Percentiles rank a stretch among this genome's conserved stretches.
Evolutionary conservation across 2,888 invertebrate genomes (phyloP).

Genomic region (Ichneumoninae sp.): DNA sequence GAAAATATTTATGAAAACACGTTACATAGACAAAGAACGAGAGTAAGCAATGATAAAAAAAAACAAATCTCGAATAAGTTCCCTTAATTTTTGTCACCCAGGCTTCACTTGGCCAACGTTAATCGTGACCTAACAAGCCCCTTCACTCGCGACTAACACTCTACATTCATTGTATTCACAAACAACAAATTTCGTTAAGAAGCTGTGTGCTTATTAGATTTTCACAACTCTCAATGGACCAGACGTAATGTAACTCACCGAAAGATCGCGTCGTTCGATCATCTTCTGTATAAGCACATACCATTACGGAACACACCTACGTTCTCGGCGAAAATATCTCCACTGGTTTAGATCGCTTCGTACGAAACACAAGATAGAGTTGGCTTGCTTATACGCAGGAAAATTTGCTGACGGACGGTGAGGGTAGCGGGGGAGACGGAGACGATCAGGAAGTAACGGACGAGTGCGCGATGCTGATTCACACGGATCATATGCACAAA

Average conservation of each 20-base stretch:
- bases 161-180: constrained; percentile 31
- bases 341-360: constrained; percentile 64
- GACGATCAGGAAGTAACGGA: constrained; percentile 89
- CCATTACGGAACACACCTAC: constrained; percentile 62
- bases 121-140: constrained; percentile 50
- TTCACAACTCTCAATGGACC: constrained; percentile 1
- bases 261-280: constrained; percentile 37
- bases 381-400: constrained; percentile 83
- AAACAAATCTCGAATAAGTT: too few relatives aligned
- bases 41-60: too few relatives aligned
- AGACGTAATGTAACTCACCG: constrained; percentile 5
- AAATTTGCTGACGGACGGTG: constrained; percentile 87
- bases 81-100: constrained; percentile 15
- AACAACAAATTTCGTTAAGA: not conserved
- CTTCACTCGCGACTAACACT: constrained; percentile 48
- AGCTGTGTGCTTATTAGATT: constrained; percentile 8
- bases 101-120: constrained; percentile 45
- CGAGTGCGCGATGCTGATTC: constrained; percentile 90
- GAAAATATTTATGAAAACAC: too few relatives aligned
- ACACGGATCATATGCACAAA: constrained; percentile 84
- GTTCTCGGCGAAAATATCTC: constrained; percentile 36
- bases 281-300: constrained; percentile 38
- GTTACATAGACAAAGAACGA: too few relatives aligned
- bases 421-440: constrained; percentile 86
- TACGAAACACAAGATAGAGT: constrained; percentile 62